These are phyloP conservation scores for Brachyopa scutellaris DNA, from an alignment of 2,888 invertebrate species.

Conservation along the genomic window DNA sequence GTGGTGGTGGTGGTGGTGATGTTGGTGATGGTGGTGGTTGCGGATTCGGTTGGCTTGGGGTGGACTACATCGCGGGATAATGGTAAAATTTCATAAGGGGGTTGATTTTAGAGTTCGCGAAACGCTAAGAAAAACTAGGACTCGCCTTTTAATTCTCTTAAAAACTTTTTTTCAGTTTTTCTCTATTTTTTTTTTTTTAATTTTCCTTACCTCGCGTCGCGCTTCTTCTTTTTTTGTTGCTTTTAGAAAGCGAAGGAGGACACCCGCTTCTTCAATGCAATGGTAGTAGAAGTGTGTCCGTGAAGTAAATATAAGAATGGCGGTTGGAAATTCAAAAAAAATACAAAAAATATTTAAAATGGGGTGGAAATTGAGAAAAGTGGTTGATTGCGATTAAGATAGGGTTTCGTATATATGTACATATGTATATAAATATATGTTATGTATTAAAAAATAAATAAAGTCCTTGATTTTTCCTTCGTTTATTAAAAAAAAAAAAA, in stretches of 20 bases:
- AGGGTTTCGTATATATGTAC: constrained; percentile 10
- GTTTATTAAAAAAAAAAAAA: no score
- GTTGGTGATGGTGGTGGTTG: background rate
- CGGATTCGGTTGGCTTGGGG: background rate
- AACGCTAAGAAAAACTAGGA: constrained; percentile 47
- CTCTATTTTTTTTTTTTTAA: background rate
- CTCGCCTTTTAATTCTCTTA: constrained; percentile 52
- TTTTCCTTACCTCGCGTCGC: constrained; percentile 27
- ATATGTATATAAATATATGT: background rate
- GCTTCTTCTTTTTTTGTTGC: background rate
- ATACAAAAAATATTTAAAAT: constrained; percentile 1
- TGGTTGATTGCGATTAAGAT: constrained; percentile 49
- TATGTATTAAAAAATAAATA: constrained; percentile 12
- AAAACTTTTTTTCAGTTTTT: constrained; percentile 29
- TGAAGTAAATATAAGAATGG: constrained; percentile 27
- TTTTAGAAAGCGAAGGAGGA: background rate
- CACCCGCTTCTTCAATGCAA: no score
- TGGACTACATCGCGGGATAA: no score
- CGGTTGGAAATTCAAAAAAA: constrained; percentile 14
- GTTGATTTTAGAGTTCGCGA: constrained; percentile 26
- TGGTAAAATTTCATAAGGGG: constrained; percentile 26
- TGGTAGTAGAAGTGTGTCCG: constrained; percentile 8
- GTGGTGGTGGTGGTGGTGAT: background rate
- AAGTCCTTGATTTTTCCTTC: background rate
- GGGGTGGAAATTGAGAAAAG: constrained; percentile 38